Evolutionary conservation across 2,113 vertebrate genomes (phyloP).

Genomic region (Apteryx mantelli): DNA sequence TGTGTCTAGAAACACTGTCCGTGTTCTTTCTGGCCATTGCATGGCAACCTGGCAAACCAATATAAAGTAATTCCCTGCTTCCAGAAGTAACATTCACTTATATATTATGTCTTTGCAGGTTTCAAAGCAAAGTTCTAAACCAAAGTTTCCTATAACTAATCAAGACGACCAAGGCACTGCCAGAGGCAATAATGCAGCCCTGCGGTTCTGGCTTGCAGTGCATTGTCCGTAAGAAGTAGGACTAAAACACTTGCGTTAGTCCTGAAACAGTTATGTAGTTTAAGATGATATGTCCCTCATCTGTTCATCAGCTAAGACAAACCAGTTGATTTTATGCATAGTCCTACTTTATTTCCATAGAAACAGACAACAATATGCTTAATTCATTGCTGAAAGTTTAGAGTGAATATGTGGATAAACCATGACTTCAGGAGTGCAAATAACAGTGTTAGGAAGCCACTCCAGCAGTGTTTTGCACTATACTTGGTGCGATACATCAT

Average conservation of each 20-base stretch:
- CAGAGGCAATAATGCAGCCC: neutral
- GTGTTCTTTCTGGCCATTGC: fast-evolving
- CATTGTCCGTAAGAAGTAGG: fast-evolving
- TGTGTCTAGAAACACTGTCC: fast-evolving
- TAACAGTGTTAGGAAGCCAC: neutral
- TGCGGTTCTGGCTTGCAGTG: neutral
- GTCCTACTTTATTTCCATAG: neutral
- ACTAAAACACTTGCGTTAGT: neutral
- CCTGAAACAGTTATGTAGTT: neutral
- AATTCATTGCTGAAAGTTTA: neutral
- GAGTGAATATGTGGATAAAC: neutral
- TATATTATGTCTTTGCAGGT: neutral
- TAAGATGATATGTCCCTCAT: neutral
- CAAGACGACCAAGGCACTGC: neutral
- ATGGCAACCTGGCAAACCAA: fast-evolving
- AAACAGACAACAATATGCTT: neutral
- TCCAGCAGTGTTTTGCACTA: neutral
- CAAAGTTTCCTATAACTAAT: neutral
- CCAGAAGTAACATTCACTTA: neutral
- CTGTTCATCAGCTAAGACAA: neutral
- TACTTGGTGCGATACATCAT: neutral
- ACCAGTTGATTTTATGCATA: neutral
- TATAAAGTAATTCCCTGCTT: neutral
- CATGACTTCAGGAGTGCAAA: neutral
- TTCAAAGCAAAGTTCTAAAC: neutral